Percentiles rank a stretch among this genome's conserved stretches.
Evolutionary conservation across 2,113 vertebrate species (phyloP).

Genomic region (Misgurnus anguillicaudatus): DNA sequence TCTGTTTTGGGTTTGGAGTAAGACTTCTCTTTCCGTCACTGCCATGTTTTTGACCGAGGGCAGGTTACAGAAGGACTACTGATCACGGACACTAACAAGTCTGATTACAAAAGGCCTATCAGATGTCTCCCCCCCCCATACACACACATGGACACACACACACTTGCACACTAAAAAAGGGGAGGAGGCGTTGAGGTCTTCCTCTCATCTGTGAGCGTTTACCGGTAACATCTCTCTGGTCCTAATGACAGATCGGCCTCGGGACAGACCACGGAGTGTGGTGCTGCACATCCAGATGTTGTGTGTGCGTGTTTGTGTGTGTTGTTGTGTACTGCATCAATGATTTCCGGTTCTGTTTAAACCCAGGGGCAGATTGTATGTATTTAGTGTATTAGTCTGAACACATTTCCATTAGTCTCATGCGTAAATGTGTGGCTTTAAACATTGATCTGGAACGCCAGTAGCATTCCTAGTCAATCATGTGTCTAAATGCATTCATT

Average conservation of each 20-base stretch:
- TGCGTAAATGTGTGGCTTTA: conserved; percentile 16
- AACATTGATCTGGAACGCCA: conserved; percentile 8
- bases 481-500: neutral
- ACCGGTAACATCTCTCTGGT: conserved; percentile 23
- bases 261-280: neutral
- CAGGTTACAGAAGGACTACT: conserved; percentile 48
- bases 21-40: conserved; percentile 61
- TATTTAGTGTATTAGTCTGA: conserved; percentile 16
- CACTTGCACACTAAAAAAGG: conserved; percentile 12
- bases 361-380: neutral
- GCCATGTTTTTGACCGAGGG: conserved; percentile 55
- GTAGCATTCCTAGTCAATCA: neutral
- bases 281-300: conserved; percentile 12
- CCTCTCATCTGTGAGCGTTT: conserved; percentile 38
- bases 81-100: conserved; percentile 58
- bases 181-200: conserved; percentile 20
- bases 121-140: conserved; percentile 48
- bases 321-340: neutral
- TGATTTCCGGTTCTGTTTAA: neutral
- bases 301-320: neutral
- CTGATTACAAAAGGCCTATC: conserved; percentile 71
- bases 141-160: conserved; percentile 37
- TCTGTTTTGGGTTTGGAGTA: conserved; percentile 70
- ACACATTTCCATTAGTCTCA: neutral
- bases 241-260: conserved; percentile 36